Percentiles rank a stretch among this genome's conserved stretches.
These are phyloP conservation scores for Ectemnius lituratus DNA, from an alignment of 2,888 invertebrate species.

Conservation along the genomic window DNA sequence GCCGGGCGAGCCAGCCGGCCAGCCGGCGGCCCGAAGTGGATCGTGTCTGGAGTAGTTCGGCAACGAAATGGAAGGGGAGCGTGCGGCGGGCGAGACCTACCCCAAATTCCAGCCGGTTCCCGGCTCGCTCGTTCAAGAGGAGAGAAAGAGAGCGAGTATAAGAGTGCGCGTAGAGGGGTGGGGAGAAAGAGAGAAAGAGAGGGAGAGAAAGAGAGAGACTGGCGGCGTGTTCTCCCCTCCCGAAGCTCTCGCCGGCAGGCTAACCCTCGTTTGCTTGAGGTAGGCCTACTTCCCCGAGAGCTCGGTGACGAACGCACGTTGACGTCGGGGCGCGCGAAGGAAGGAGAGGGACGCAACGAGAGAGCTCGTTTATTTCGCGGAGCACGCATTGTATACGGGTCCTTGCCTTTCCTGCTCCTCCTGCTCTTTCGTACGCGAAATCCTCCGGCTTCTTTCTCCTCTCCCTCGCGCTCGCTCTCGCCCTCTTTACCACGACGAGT, in stretches of 20 bases:
- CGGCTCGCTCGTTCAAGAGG: constrained; percentile 35
- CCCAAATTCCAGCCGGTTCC: constrained; percentile 67
- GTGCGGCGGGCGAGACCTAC: constrained; percentile 62
- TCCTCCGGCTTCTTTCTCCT: constrained; percentile 42
- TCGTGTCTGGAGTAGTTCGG: constrained; percentile 38
- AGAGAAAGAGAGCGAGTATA: neutral
- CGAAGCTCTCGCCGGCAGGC: constrained; percentile 20
- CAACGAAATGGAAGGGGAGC: constrained; percentile 23
- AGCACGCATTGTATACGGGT: constrained; percentile 73
- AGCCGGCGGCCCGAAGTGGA: constrained; percentile 23
- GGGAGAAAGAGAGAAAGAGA: too few species aligned
- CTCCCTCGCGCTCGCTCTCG: constrained; percentile 38
- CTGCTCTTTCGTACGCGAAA: constrained; percentile 68
- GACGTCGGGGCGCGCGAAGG: neutral
- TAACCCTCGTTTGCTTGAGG: constrained; percentile 45
- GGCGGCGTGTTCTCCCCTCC: constrained; percentile 23
- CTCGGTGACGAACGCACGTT: neutral
- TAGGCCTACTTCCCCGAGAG: constrained; percentile 54
- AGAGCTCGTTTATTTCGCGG: constrained; percentile 69
- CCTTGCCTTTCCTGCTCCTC: constrained; percentile 68
- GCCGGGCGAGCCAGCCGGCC: constrained; percentile 18
- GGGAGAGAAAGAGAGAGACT: too few species aligned
- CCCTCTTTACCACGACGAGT: neutral
- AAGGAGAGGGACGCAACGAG: constrained; percentile 27
- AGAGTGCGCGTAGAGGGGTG: too few species aligned